Base-by-base conservation (phyloP, 1,140 invertebrate genomes). In the Drosophila carrolli region DNA sequence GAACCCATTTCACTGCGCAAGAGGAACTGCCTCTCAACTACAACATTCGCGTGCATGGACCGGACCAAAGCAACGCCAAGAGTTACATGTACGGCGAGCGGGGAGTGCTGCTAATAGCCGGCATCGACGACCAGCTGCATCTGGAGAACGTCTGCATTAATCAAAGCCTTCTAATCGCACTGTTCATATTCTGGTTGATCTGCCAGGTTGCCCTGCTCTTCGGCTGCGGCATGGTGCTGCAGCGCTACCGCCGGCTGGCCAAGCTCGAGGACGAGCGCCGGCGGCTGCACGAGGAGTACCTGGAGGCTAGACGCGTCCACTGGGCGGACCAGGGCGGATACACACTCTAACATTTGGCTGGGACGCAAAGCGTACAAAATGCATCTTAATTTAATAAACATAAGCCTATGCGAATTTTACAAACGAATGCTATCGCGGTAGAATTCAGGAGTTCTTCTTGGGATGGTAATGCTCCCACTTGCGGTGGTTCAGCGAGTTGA, bases 381-480 rank as follows among this genome's bases (percentile, higher is more conserved):
- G 65, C 48, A 70, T 50, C 78, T 90, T 85, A 85, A 81, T 90
- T 72, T 62, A 85, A 85, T 90, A 85, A 89, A 90, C 66, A 81
- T 90, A 85, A 89, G 78, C 66, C 77, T 79, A 81, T 53, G 67
- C 29, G 60, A 67, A 63, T 74, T 67, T 71, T 84, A 81, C 50
- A 73, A 63, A 37, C 57, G 46, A 63, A 8, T 44, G 29, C 29
- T n/a, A 67, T 47, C 44, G 23, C 29, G 50, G 32, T n/a, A 27
- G 16, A 57, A 14, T 27, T 62, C 72, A 89, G 47, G 84, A 73
- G 58, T 62, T 81, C 43, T 91, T 84, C 68, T 86, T 92, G 50
- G 95, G 94, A 92, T 95, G 94, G 71, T 96, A 97, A 91, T 95
- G 96, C 83, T 98, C 97, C 98, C 98, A 99, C 78, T 97, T 95